Base-by-base conservation (phyloP, 2,797 vertebrate species). In the Avahi laniger region DNA sequence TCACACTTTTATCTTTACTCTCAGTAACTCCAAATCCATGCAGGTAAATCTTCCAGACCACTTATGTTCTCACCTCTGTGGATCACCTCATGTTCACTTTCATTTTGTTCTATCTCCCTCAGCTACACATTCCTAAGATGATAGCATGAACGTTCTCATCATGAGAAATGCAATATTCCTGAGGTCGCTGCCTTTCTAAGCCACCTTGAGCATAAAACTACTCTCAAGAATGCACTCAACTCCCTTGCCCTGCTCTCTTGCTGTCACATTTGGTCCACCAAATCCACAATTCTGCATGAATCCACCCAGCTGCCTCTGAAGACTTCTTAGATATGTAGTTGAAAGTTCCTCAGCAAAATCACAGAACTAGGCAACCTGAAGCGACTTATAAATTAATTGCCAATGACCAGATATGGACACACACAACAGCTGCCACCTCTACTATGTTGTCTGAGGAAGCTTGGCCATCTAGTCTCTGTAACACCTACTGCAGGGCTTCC, bases 361-460 rank as follows among this genome's bases (percentile, higher is more conserved):
- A 38, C 63, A 52, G 46, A 50, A 8, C 3, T 18, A 28, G 22
- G 11, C 7, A 26, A 73, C 17, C 5, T 7, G 20, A 90, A n/a
- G 7, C 7, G 12, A 46, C 2, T 6, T 26, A n/a, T 0, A 15
- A 22, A 26, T 26, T 35, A 20, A 79, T 4, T 26, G 7, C 4
- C 57, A 11, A 2, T 12, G 35, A 28, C 7, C n/a, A 57, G 8
- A 50, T 28, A 6, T 0, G 2, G 1, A 7, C 10, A 41, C 22
- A 26, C 13, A 52, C 0, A 13, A 1, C 24, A n/a, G 17, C 28
- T 38, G 33, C 50, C 9, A 26, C n/a, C 35, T 20, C 15, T 50
- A 0, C 33, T 22, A 2, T 35, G 1, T 7, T 30, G 67, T 79
- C 8, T n/a, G 10, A 54, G 2, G 22, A 43, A 78, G 33, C 13